A percentile compares a stretch with the other conserved stretches of the same genome.
Evolutionary conservation across 2,113 vertebrate genomes (phyloP).

Genomic region (Poicephalus meyeri): DNA sequence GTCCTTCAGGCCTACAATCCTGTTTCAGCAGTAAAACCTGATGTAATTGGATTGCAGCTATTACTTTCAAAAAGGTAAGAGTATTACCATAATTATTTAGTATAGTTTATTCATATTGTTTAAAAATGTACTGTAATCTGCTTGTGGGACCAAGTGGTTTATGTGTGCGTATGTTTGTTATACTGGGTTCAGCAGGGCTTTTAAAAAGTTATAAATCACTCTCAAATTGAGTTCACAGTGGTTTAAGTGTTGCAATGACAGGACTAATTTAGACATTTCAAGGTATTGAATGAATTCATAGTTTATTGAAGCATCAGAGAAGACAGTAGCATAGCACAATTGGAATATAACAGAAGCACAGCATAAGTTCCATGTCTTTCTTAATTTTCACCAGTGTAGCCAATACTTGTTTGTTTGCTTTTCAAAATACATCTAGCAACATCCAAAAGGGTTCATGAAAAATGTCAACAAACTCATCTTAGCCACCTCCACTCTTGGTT

Average conservation of each 20-base stretch:
- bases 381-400: background rate
- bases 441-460: background rate
- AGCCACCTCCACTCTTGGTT: background rate
- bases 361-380: background rate
- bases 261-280: constrained; percentile 79
- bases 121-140: background rate
- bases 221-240: background rate
- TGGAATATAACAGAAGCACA: background rate
- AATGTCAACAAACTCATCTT: background rate
- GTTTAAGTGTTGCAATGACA: constrained; percentile 29
- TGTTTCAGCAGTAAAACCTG: background rate
- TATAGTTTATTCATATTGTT: background rate
- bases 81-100: background rate
- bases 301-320: constrained; percentile 80
- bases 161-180: background rate
- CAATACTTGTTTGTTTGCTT: background rate
- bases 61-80: background rate
- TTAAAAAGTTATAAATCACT: background rate
- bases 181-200: background rate
- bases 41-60: background rate
- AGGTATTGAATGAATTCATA: constrained; percentile 84
- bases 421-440: background rate
- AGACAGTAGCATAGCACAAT: constrained; percentile 68
- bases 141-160: background rate
- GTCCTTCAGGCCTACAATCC: background rate